Evolutionary conservation across 2,797 vertebrate genomes (phyloP), one percentile per base, ranked within the genome.

Genomic region (Sebastes glaucus): DNA sequence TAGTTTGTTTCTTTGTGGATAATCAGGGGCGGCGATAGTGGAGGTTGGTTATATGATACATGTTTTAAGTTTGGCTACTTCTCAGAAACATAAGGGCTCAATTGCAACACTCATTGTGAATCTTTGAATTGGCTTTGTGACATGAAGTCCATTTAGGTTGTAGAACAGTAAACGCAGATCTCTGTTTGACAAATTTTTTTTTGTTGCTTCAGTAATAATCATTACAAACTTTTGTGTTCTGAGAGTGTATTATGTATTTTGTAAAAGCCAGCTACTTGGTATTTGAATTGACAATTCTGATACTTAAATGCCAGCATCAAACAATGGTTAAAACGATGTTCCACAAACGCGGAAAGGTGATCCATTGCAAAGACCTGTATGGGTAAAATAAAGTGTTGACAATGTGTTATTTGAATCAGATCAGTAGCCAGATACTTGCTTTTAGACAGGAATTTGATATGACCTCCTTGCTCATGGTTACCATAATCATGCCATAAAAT

Each of bases 21-120:
- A 91, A 92, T 89, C 89, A 93, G 91, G 91, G 93, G 89, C 11
- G 88, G 83, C 8, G 80, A 83, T 78, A 76, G 84, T 85, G 86
- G 87, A 80, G 78, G 92, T 94, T 91, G 92, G 89, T 90, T 93
- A 87, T 93, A 87, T 82, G 93, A 92, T 88, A 92, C 88, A 86
- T 88, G 94, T 93, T 94, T 95, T 94, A 86, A 93, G 93, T 95
- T 95, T 88, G 93, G 94, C 94, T 94, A 93, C 93, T 93, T 93
- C 93, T 95, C 93, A 93, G 92, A 94, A 95, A 94, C 92, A 94
- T 94, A 95, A 95, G 94, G 94, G 94, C 94, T 95, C 94, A 94
- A 95, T 95, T 94, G 94, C 94, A 95, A 95, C 94, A 94, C 93
- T 94, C 94, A 95, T 95, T 94, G 93, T 94, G 93, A 94, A 92